phyloP scores from a whole-genome alignment of 2,888 invertebrate genomes.

The Aleiodes alternator region DNA sequence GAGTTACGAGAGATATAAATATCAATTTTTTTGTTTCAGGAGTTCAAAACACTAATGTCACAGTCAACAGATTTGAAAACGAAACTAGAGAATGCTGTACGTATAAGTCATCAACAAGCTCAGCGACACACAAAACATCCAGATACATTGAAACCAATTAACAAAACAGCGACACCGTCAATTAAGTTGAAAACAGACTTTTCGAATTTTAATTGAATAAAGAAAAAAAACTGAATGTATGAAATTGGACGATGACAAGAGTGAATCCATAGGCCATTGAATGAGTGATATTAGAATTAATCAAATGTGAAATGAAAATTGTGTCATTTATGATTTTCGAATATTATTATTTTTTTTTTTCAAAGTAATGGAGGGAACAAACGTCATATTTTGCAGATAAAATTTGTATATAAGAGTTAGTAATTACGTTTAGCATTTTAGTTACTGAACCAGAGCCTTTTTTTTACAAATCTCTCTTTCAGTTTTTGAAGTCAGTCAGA shows the following conservation, averaged over 20 bases:
- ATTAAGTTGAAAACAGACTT: slow-evolving; percentile 97
- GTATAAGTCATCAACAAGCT: slow-evolving; percentile 80
- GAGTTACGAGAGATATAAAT: background rate
- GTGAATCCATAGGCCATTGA: slow-evolving; percentile 36
- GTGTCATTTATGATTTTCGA: slow-evolving; percentile 40
- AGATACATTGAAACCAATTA: slow-evolving; percentile 68
- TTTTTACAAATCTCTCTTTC: slow-evolving; percentile 33
- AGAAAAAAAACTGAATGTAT: background rate
- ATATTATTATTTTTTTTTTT: slow-evolving; percentile 30
- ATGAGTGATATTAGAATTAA: slow-evolving; percentile 50
- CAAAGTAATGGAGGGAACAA: slow-evolving; percentile 28
- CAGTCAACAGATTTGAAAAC: slow-evolving; percentile 87
- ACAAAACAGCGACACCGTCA: slow-evolving; percentile 79
- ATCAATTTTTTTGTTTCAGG: slow-evolving; percentile 76
- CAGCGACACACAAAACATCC: slow-evolving; percentile 75
- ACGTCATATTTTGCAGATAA: slow-evolving; percentile 9
- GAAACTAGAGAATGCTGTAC: slow-evolving; percentile 91
- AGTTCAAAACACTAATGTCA: slow-evolving; percentile 93
- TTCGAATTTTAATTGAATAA: slow-evolving; percentile 87
- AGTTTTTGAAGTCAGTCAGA: slow-evolving; percentile 23
- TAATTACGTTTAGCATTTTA: background rate
- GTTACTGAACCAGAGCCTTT: background rate
- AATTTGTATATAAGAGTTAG: slow-evolving; percentile 24
- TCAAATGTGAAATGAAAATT: background rate
- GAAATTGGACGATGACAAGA: background rate